phyloP scores from a whole-genome alignment of 2,797 vertebrate genomes.

The Fundulus diaphanus region DNA sequence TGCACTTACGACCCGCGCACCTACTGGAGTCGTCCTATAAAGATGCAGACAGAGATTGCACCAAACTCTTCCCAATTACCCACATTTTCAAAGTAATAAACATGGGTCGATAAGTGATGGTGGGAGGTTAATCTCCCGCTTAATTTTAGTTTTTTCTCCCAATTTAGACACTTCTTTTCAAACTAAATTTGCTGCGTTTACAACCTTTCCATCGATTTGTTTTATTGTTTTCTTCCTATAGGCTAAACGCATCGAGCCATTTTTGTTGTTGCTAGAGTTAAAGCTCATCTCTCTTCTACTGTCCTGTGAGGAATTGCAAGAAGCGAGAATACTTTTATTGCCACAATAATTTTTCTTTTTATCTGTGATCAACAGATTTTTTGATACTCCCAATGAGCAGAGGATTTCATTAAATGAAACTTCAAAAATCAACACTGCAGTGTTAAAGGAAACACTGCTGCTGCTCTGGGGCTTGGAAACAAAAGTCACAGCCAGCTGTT shows the following conservation, averaged over 20 bases:
- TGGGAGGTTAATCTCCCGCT: constrained; percentile 64
- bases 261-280: constrained; percentile 18
- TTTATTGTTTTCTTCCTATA: constrained; percentile 63
- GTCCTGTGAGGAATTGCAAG: constrained; percentile 30
- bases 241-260: constrained; percentile 51
- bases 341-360: constrained; percentile 28
- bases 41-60: constrained; percentile 79
- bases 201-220: constrained; percentile 65
- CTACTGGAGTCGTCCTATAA: constrained; percentile 77
- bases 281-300: constrained; percentile 30
- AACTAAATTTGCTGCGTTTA: constrained; percentile 63
- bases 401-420: constrained; percentile 38
- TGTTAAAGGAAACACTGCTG: constrained; percentile 18
- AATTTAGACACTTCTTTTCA: constrained; percentile 55
- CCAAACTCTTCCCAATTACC: constrained; percentile 73
- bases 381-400: constrained; percentile 25
- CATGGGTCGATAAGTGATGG: constrained; percentile 74
- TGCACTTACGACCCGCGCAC: constrained; percentile 77
- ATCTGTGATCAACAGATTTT: constrained; percentile 20
- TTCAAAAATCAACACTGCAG: constrained; percentile 22
- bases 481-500: constrained; percentile 18
- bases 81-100: constrained; percentile 80
- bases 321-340: constrained; percentile 11
- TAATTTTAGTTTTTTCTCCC: constrained; percentile 63
- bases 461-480: constrained; percentile 14